Evolutionary conservation across 2,113 vertebrate species (phyloP).

Genomic region (Tetrao urogallus): DNA sequence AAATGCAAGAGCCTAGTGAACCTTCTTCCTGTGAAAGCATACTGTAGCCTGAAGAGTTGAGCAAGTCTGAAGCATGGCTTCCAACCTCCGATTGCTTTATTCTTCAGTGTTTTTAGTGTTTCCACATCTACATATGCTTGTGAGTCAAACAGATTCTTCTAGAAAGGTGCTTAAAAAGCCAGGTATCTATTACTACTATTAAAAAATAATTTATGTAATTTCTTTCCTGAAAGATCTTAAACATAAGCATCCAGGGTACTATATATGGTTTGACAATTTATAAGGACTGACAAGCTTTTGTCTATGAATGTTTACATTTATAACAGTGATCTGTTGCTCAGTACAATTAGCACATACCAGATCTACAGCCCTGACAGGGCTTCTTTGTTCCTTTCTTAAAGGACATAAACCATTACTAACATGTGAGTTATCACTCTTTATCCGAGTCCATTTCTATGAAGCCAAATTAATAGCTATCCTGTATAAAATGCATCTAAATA

Average conservation of each 20-base stretch:
- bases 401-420: slow-evolving; percentile 35
- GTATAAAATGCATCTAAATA: background rate
- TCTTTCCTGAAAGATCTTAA: background rate
- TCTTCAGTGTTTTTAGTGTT: background rate
- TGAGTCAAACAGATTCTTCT: background rate
- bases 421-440: slow-evolving; percentile 19
- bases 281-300: slow-evolving; percentile 19
- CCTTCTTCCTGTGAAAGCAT: background rate
- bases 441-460: background rate
- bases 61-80: background rate
- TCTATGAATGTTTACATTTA: background rate
- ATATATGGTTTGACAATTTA: slow-evolving; percentile 4
- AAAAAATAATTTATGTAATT: background rate
- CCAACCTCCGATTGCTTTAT: background rate
- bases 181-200: background rate
- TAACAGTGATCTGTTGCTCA: background rate
- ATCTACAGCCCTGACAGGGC: slow-evolving; percentile 22
- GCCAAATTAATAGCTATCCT: background rate
- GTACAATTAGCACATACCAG: slow-evolving; percentile 12
- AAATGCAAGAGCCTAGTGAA: background rate
- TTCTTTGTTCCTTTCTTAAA: slow-evolving; percentile 40
- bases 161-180: background rate
- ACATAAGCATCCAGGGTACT: background rate
- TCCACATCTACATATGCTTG: background rate
- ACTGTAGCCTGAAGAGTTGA: background rate